Conservation (phyloP, 1,140 invertebrate species). For the Calliphora vicina region DNA sequence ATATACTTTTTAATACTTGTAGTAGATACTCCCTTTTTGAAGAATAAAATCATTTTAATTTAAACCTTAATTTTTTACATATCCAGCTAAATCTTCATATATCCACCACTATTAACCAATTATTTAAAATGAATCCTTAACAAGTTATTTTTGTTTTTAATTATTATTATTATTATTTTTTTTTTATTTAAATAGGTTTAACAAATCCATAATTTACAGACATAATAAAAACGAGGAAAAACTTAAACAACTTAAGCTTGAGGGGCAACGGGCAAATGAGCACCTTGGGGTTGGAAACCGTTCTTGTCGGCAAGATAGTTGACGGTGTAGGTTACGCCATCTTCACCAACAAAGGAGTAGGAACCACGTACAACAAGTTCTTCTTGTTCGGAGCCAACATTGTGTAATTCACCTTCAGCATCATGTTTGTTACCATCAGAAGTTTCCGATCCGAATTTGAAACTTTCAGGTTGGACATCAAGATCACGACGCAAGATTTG, state of each 20-base stretch:
- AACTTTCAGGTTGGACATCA: conserved; percentile 38
- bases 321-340: conserved; percentile 67
- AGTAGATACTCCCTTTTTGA: too few relatives aligned
- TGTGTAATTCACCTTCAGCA: conserved; percentile 71
- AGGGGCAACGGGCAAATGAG: conserved; percentile 60
- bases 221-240: background rate
- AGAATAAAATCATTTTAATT: too few relatives aligned
- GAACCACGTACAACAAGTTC: conserved; percentile 69
- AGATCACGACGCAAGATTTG: conserved; percentile 27
- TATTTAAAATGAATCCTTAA: too few relatives aligned
- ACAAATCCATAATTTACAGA: background rate
- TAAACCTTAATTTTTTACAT: too few relatives aligned
- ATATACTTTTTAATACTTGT: too few relatives aligned
- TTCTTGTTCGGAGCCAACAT: conserved; percentile 68
- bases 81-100: too few relatives aligned
- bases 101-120: too few relatives aligned
- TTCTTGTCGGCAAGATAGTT: conserved; percentile 72
- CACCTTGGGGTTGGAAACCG: conserved; percentile 68
- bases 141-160: too few relatives aligned
- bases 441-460: conserved; percentile 64
- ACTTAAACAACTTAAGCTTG: background rate
- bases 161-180: too few relatives aligned
- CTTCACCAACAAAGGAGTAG: conserved; percentile 72
- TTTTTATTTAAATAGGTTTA: conserved; percentile 10
- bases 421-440: conserved; percentile 70